Conservation (phyloP, 2,113 vertebrate genomes). For the Planiliza haematocheilus region DNA sequence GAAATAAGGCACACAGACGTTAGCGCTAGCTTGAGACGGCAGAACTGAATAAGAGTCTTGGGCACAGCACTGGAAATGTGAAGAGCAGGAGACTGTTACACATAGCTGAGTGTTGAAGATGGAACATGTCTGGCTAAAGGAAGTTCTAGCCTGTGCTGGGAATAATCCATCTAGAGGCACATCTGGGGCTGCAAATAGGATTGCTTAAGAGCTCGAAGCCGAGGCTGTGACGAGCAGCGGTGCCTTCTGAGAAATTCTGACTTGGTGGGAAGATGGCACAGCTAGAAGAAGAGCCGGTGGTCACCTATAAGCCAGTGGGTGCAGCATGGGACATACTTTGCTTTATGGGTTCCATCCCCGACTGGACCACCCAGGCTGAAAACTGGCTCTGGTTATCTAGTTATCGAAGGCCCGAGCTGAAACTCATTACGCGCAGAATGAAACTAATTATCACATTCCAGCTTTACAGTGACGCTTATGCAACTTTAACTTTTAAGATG, state of each 20-base stretch:
- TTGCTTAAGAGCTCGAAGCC: slow-evolving; percentile 36
- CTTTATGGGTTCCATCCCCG: slow-evolving; percentile 26
- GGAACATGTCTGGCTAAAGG: slow-evolving; percentile 42
- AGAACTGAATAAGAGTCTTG: slow-evolving; percentile 35
- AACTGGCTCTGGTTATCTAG: slow-evolving; percentile 4
- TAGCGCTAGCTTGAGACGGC: slow-evolving; percentile 29
- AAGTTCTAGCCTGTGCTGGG: slow-evolving; percentile 51
- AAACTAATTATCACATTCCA: slow-evolving; percentile 47
- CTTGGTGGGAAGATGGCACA: slow-evolving; percentile 32
- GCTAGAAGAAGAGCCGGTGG: slow-evolving; percentile 16
- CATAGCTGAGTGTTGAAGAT: slow-evolving; percentile 33
- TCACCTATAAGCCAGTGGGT: slow-evolving; percentile 32
- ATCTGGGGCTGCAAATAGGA: slow-evolving; percentile 45
- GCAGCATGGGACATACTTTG: not conserved
- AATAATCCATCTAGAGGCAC: slow-evolving; percentile 52
- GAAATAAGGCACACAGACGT: slow-evolving; percentile 46
- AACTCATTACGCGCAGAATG: slow-evolving; percentile 36
- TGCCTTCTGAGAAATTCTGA: slow-evolving; percentile 55
- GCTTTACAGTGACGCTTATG: slow-evolving; percentile 19
- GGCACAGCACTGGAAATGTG: slow-evolving; percentile 37
- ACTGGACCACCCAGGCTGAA: slow-evolving; percentile 44
- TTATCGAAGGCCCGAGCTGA: slow-evolving; percentile 19
- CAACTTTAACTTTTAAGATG: not conserved
- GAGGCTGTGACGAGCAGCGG: slow-evolving; percentile 31
- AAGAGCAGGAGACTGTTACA: slow-evolving; percentile 28